phyloP scores from a whole-genome alignment of 37 sponge, comb jelly and placozoan species.

The Agelas oroides region DNA sequence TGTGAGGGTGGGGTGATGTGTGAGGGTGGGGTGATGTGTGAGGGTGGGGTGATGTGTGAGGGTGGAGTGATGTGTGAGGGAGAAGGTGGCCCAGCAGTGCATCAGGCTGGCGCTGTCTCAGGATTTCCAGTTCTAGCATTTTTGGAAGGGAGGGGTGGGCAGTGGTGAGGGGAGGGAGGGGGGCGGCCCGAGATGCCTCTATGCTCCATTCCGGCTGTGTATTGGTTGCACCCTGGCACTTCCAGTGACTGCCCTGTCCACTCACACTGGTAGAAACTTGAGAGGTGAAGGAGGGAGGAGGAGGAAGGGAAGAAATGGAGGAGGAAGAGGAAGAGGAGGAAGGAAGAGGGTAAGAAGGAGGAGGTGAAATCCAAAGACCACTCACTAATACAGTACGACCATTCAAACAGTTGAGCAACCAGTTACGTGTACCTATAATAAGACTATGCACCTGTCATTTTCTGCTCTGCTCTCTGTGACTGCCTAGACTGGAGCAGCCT shows the following conservation, averaged over 20 bases:
- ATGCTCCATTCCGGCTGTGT: conserved; percentile 16
- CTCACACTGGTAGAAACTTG: background rate
- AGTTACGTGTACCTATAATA: background rate
- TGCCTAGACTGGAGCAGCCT: background rate
- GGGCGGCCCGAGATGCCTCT: background rate
- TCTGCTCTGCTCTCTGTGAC: background rate
- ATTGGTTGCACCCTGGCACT: background rate
- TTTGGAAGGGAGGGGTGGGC: conserved; percentile 15
- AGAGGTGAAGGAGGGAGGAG: background rate
- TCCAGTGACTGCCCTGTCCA: background rate
- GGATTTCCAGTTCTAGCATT: conserved; percentile 35
- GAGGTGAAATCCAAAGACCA: too few species aligned
- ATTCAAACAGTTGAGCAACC: too few species aligned
- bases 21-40: background rate
- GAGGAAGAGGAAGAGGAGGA: background rate
- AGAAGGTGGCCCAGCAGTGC: conserved; percentile 6
- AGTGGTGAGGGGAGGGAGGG: background rate
- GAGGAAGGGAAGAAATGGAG: background rate
- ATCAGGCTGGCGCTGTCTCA: conserved; percentile 8
- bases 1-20: background rate
- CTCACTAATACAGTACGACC: too few species aligned
- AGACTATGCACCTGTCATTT: background rate
- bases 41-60: background rate
- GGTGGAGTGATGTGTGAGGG: background rate
- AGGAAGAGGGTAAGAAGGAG: too few species aligned